Conservation (phyloP, 2,797 vertebrate species). For the Bovichtus variegatus region DNA sequence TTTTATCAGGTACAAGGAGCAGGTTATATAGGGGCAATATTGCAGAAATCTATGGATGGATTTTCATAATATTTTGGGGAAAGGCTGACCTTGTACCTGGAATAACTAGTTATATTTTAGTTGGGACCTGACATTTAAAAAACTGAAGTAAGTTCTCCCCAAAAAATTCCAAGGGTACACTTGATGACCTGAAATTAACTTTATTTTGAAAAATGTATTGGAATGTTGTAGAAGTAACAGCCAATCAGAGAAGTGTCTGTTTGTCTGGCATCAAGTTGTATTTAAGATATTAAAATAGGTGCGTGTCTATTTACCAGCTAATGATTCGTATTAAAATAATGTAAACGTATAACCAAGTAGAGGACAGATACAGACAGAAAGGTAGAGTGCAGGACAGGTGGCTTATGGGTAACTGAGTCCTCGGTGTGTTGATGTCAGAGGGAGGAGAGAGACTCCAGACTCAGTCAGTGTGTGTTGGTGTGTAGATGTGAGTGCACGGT, state of each 20-base stretch:
- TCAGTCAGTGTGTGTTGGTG: slow-evolving; percentile 45
- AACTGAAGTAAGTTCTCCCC: too few relatives aligned
- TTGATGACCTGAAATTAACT: background rate
- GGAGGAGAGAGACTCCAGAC: slow-evolving; percentile 71
- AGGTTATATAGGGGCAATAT: background rate
- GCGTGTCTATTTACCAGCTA: background rate
- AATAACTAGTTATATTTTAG: background rate
- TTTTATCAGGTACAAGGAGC: background rate
- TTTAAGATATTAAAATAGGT: background rate
- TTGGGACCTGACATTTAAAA: background rate
- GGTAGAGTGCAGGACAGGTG: slow-evolving; percentile 34
- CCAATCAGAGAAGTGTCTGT: background rate
- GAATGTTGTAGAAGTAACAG: background rate
- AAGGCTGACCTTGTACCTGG: background rate
- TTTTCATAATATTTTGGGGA: background rate
- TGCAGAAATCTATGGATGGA: background rate
- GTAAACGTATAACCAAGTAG: background rate
- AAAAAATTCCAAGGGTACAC: background rate
- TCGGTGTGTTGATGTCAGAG: slow-evolving; percentile 72
- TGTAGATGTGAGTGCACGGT: slow-evolving; percentile 54
- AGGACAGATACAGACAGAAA: background rate
- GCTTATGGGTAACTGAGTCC: slow-evolving; percentile 83
- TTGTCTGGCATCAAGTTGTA: background rate
- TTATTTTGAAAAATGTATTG: background rate
- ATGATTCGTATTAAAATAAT: background rate